Base-by-base conservation (phyloP, 1,140 invertebrate genomes). In the Laupala kohalensis region DNA sequence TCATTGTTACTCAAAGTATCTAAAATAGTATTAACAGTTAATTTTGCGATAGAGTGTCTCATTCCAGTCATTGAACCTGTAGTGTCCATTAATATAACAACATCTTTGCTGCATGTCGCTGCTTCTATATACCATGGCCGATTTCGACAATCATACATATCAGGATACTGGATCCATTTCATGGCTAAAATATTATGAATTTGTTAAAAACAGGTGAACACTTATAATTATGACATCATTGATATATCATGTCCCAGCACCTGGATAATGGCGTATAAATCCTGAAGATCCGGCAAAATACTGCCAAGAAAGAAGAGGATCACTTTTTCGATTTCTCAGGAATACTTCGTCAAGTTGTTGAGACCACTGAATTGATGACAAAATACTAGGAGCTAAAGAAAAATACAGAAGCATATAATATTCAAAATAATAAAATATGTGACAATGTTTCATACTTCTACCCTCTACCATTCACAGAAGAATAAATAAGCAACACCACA, bases 1-100 rank as follows among this genome's bases (percentile, higher is more conserved):
- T 99, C 98, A 80, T 99, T 97, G 77, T 99, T 97, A 12, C 93
- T 97, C 9, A 99, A 86, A 0, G 98, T 99, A 30, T 97, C 93
- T 73, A 99, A 80, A 64, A 99, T 91, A 30, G 90, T 91, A 19
- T 86, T 83, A 69, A 97, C 89, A 0, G 96, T 95, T 72, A 89
- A 85, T 73, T 86, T 87, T 6, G 92, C 87, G 68, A 90, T 90
- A 76, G 90, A 88, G 74, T 87, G 85, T 62, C 90, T 82, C 75
- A 91, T 86, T 27, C 97, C 97, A 25, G 90, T 92, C 98, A 99
- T 99, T 15, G 96, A 98, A n/a, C 97, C 98, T 71, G 94, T 94
- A 62, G 88, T 89, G 79, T 99, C 98, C 63, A 99, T 84, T 25
- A 99, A 82, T 73, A 99, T 97, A 25, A 99, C 88, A 74, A 99